Evolutionary conservation across 2,888 invertebrate species (phyloP), one percentile per base, ranked within the genome.

Genomic region (Trissoscelio sp.): DNA sequence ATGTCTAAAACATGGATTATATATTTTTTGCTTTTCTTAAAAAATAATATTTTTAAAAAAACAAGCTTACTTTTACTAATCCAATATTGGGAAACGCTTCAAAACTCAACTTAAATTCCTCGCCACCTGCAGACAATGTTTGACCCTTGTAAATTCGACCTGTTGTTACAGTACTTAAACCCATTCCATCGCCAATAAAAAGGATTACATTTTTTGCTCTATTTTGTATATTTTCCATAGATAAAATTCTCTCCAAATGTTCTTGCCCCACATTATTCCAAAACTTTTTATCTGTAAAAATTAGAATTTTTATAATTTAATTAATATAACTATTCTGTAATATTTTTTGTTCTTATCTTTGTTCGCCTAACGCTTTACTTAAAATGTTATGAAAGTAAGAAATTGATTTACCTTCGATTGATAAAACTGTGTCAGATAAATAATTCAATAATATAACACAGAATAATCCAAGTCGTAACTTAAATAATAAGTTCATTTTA

Each of bases 171-270:
- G 94, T 94, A 2, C 94, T 92, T 57, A 94, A 82, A 1, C 95
- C 94, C 95, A 95, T 95, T 4, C 95, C 95, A 87, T 95, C 95
- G 0, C 95, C 95, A 53, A 95, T 89, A 85, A 95, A 94, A 12
- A 95, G 87, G 53, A 95, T 93, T 20, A 94, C 92, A 87, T 95
- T 95, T 87, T 93, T 94, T 0, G 94, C 94, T 73, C 91, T 92
- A 7, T 87, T 88, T 31, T 88, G 87, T 53, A 87, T 88, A 66
- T 88, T 88, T 28, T 86, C 85, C 42, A 86, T 31, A 2, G 86
- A 39, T 16, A 64, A 31, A 39, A 58, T 46, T 69, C 31, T 44
- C n/a, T 5, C 3, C 4, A 74, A 18, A 0, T 66, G 51, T 11
- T 20, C 18, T 14, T 39, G 31, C n/a, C 16, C 66, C 1, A 3